Conservation (phyloP, 2,888 invertebrate species). For the Lymantria dispar region DNA sequence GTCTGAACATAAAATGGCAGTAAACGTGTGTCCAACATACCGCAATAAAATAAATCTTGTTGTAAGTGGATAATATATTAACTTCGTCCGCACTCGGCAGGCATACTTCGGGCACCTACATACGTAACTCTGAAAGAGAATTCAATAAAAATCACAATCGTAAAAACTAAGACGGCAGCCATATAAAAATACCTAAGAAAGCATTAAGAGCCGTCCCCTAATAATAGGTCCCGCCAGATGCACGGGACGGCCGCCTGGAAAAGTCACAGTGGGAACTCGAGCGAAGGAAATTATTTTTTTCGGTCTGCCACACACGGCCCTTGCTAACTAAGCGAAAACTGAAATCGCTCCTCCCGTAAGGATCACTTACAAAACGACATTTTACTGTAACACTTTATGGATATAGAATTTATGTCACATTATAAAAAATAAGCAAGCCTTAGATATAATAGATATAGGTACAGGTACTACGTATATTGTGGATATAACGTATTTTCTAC, state of each 20-base stretch:
- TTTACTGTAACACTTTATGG: slow-evolving; percentile 45
- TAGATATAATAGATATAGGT: too few species aligned
- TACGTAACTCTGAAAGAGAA: slow-evolving; percentile 52
- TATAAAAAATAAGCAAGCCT: background rate
- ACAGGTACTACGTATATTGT: too few species aligned
- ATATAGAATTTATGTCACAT: slow-evolving; percentile 28
- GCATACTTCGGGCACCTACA: slow-evolving; percentile 54
- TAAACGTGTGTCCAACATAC: slow-evolving; percentile 53
- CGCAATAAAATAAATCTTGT: slow-evolving; percentile 74
- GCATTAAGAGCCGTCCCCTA: slow-evolving; percentile 79
- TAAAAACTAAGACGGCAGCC: slow-evolving; percentile 76
- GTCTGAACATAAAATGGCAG: slow-evolving; percentile 48
- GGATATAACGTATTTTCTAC: too few species aligned
- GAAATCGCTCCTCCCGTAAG: slow-evolving; percentile 56
- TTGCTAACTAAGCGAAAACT: slow-evolving; percentile 75
- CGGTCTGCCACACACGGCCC: slow-evolving; percentile 81
- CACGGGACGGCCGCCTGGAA: slow-evolving; percentile 78
- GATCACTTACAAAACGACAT: slow-evolving; percentile 54
- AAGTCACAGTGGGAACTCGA: slow-evolving; percentile 78
- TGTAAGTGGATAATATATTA: slow-evolving; percentile 75
- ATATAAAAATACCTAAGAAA: slow-evolving; percentile 80
- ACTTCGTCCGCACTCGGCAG: slow-evolving; percentile 66
- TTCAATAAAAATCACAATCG: slow-evolving; percentile 82
- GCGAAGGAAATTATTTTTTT: slow-evolving; percentile 80
- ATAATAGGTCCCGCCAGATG: slow-evolving; percentile 81